A percentile compares a stretch with the other conserved stretches of the same genome.
Evolutionary conservation across 1,140 invertebrate genomes (phyloP).

Genomic region (Lepidurus arcticus): DNA sequence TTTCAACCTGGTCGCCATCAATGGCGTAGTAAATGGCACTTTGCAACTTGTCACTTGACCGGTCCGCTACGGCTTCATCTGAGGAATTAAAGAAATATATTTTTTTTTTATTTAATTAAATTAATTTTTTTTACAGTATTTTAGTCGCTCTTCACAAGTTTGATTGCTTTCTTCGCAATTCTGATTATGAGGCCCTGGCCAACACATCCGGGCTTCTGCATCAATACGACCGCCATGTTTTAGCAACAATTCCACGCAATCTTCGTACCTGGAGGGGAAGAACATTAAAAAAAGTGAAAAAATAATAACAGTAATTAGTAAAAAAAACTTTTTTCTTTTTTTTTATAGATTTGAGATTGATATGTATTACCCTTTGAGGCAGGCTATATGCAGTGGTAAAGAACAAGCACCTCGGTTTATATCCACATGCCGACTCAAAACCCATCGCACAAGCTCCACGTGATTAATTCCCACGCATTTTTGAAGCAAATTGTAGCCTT

Average conservation of each 20-base stretch:
- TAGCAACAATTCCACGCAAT: conserved; percentile 48
- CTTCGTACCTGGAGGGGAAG: conserved; percentile 44
- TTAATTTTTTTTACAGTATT: conserved; percentile 39
- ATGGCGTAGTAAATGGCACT: conserved; percentile 67
- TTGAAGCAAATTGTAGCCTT: conserved; percentile 66
- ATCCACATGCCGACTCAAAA: conserved; percentile 57
- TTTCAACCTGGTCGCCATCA: conserved; percentile 60
- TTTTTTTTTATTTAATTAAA: conserved; percentile 31
- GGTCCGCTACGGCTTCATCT: conserved; percentile 43
- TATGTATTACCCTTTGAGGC: conserved; percentile 54
- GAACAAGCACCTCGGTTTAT: conserved; percentile 65
- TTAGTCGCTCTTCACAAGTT: conserved; percentile 62
- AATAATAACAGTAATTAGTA: not conserved
- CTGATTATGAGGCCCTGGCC: conserved; percentile 61
- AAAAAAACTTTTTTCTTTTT: not conserved
- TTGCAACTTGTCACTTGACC: conserved; percentile 56
- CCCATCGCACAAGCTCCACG: conserved; percentile 61
- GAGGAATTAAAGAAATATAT: conserved; percentile 1
- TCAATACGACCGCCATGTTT: conserved; percentile 50
- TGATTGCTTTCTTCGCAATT: conserved; percentile 62
- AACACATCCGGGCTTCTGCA: conserved; percentile 54
- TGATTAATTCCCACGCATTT: conserved; percentile 66
- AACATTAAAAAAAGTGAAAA: not conserved
- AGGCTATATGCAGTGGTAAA: conserved; percentile 64
- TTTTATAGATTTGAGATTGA: not conserved